These are phyloP conservation scores for Malurus alboscapulatus DNA, from an alignment of 2,113 vertebrate genomes.

Conservation along the genomic window DNA sequence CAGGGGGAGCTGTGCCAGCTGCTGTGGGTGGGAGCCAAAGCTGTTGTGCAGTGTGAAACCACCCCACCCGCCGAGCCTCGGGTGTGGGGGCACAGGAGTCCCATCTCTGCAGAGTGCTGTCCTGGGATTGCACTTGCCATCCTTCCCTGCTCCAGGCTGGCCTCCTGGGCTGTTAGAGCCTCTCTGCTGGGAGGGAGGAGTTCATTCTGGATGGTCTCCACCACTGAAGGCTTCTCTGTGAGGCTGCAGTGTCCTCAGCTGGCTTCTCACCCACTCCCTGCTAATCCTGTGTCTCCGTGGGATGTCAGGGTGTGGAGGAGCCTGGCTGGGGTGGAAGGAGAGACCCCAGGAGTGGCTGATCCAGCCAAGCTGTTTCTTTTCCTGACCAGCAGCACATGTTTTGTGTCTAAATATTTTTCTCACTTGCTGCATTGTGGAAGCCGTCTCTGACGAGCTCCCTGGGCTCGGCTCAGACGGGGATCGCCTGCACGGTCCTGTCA, in stretches of 20 bases:
- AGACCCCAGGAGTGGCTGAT: not conserved
- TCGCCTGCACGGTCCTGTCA: not conserved
- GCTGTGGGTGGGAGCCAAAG: not conserved
- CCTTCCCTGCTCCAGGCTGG: not conserved
- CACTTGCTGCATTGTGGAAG: not conserved
- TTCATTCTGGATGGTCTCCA: not conserved
- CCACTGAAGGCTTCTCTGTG: not conserved
- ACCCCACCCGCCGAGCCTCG: rapidly evolving
- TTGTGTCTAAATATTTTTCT: slow-evolving; percentile 5
- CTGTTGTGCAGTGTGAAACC: rapidly evolving
- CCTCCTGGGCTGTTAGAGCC: not conserved
- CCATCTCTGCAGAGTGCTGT: rapidly evolving
- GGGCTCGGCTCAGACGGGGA: not conserved
- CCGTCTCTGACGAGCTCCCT: not conserved
- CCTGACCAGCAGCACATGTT: slow-evolving; percentile 25
- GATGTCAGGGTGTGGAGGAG: not conserved
- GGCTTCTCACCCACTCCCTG: not conserved
- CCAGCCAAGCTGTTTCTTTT: not conserved
- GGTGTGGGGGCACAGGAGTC: not conserved
- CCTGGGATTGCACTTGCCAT: rapidly evolving
- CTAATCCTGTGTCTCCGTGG: not conserved
- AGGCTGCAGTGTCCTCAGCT: not conserved
- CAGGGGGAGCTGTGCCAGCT: not conserved
- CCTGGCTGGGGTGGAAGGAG: not conserved
- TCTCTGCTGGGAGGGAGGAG: not conserved